Base-by-base conservation (phyloP, 1,140 invertebrate genomes). In the Zaprionus capensis region DNA sequence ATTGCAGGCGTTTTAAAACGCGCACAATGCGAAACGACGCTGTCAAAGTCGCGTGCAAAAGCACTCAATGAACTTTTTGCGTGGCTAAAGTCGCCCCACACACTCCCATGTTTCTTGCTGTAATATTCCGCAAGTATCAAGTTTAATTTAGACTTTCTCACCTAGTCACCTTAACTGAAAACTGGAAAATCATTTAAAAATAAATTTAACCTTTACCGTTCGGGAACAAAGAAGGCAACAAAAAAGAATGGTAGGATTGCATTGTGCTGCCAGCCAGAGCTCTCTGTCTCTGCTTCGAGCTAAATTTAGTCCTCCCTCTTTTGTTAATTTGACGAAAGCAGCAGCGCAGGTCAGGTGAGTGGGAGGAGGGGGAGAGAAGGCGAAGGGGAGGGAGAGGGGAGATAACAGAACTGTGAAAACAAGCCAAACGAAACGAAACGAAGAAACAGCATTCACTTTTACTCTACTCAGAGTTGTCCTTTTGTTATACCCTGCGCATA, bases 1-100 rank as follows among this genome's bases (percentile, higher is more conserved):
- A 51, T 64, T 70, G 51, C 56, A 64, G 26, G 72, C 68, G 34
- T 63, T 70, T 70, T 41, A 41, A 70, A 70, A 44, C 46, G 57
- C 57, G 11, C 55, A 59, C 70, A 67, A 67, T 59, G 63, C 49
- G 20, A 20, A 38, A 28, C 49, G 38, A 63, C 53, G 51, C 41
- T 71, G 67, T 70, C 72, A 75, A 75, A 75, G 53, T 64, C 53
- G 41, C 58, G 53, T 26, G 20, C 20, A 6, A 44, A n/a, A 44
- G 4, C 51, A 31, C 34, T 75, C 34, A 70, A 75, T 75, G 51
- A 65, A 65, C 63, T 41, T 26, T 31, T 51, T 15, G 2, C 2
- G n/a, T 44, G n/a, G 41, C 31, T 11, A 34, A 34, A 34, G 31
- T 34, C 31, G 31, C 9, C 0, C 9, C 9, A 34, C 31, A 34